A percentile compares a stretch with the other conserved stretches of the same genome.
phyloP scores from a whole-genome alignment of 2,888 invertebrate genomes.

The Coleophora flavipennella region DNA sequence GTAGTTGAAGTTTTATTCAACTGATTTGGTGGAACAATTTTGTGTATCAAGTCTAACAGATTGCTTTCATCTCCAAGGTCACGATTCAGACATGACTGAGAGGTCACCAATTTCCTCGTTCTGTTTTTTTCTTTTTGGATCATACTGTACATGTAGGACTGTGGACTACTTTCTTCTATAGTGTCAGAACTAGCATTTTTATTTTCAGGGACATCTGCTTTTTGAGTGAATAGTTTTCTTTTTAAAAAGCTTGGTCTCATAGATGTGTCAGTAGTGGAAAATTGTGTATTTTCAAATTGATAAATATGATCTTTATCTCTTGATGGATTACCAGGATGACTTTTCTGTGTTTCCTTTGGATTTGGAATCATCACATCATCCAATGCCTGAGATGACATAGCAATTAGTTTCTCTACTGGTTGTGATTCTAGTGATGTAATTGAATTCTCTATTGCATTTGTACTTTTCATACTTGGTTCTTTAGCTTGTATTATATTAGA shows the following conservation, averaged over 20 bases:
- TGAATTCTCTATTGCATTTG: constrained; percentile 16
- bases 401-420: constrained; percentile 22
- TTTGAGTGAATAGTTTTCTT: constrained; percentile 57
- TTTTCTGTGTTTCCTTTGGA: neutral
- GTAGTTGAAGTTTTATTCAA: constrained; percentile 40
- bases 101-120: constrained; percentile 45
- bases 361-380: constrained; percentile 21
- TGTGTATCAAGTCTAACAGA: constrained; percentile 52
- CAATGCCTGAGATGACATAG: constrained; percentile 28
- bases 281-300: constrained; percentile 6
- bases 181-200: constrained; percentile 34
- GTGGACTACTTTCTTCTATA: constrained; percentile 35
- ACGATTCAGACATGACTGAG: constrained; percentile 47
- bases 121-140: constrained; percentile 46
- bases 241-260: constrained; percentile 58
- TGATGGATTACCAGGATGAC: neutral
- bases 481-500: neutral
- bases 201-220: constrained; percentile 44
- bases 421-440: constrained; percentile 15
- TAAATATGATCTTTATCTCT: constrained; percentile 1
- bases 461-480: neutral
- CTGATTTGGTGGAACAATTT: constrained; percentile 49
- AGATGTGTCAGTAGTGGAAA: constrained; percentile 32
- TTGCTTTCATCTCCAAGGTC: constrained; percentile 41
- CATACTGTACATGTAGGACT: constrained; percentile 29